Percentiles rank a stretch among this genome's conserved stretches.
phyloP scores from a whole-genome alignment of 2,888 invertebrate genomes.

The Phania funesta region DNA sequence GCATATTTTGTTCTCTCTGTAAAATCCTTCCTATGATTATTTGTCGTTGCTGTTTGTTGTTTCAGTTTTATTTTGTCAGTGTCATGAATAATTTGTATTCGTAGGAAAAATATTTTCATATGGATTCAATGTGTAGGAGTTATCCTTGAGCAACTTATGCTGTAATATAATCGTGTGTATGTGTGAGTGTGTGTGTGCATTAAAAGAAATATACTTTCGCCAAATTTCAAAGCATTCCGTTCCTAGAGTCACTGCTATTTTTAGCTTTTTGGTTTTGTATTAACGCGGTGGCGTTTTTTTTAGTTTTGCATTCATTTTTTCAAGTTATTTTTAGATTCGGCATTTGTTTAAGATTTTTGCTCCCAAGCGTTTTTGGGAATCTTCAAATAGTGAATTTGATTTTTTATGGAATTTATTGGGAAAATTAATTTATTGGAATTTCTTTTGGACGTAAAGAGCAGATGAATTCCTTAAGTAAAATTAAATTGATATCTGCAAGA shows the following conservation, averaged over 20 bases:
- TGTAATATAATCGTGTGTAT: neutral
- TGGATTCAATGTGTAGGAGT: neutral
- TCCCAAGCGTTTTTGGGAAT: too few species aligned
- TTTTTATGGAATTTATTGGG: too few species aligned
- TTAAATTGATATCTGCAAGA: too few species aligned
- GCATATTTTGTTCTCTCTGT: neutral
- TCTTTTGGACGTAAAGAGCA: too few species aligned
- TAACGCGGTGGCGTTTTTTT: too few species aligned
- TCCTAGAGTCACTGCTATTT: neutral
- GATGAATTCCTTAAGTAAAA: too few species aligned
- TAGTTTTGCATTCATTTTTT: too few species aligned
- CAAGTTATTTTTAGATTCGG: neutral
- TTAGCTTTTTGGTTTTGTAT: too few species aligned
- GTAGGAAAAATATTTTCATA: constrained; percentile 3
- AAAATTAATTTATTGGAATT: too few species aligned
- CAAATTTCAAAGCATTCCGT: neutral
- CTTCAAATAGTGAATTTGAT: too few species aligned
- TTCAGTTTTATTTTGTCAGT: neutral
- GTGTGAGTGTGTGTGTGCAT: neutral
- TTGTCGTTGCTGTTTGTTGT: neutral
- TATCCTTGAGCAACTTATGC: neutral
- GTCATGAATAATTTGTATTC: constrained; percentile 22
- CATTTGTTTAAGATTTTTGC: too few species aligned
- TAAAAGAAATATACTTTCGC: neutral
- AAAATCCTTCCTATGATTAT: neutral